These are phyloP conservation scores for Eupeodes latifasciatus DNA, from an alignment of 2,888 invertebrate genomes.

Conservation along the genomic window DNA sequence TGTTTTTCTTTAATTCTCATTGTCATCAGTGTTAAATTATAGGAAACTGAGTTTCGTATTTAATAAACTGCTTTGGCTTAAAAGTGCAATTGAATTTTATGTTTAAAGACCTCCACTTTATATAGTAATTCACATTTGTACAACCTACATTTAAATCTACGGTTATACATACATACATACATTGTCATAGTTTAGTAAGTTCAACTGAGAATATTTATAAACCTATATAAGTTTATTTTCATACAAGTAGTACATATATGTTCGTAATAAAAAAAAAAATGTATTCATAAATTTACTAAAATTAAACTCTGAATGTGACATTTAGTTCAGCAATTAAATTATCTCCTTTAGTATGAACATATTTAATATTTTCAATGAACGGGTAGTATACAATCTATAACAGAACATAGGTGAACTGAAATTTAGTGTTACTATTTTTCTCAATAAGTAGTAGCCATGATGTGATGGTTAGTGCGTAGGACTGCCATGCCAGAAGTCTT, in stretches of 20 bases:
- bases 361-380: background rate
- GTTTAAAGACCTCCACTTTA: slow-evolving; percentile 33
- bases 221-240: too few species aligned
- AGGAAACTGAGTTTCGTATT: background rate
- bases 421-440: too few species aligned
- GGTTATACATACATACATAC: too few species aligned
- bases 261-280: slow-evolving; percentile 15
- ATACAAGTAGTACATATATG: background rate
- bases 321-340: slow-evolving; percentile 45
- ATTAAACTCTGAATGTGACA: slow-evolving; percentile 60
- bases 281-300: slow-evolving; percentile 48
- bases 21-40: slow-evolving; percentile 18
- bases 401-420: too few species aligned
- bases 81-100: slow-evolving; percentile 56
- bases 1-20: background rate
- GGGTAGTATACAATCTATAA: too few species aligned
- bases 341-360: slow-evolving; percentile 10
- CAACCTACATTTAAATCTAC: too few species aligned
- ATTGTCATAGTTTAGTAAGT: background rate
- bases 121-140: slow-evolving; percentile 32
- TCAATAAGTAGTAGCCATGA: too few species aligned
- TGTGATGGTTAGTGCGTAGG: too few species aligned
- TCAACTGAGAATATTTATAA: background rate
- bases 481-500: too few species aligned
- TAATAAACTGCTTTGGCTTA: slow-evolving; percentile 36